Percentiles rank a stretch among this genome's conserved stretches.
These are phyloP conservation scores for Alectoris magna DNA, from an alignment of 2,797 vertebrate species.

Conservation along the genomic window DNA sequence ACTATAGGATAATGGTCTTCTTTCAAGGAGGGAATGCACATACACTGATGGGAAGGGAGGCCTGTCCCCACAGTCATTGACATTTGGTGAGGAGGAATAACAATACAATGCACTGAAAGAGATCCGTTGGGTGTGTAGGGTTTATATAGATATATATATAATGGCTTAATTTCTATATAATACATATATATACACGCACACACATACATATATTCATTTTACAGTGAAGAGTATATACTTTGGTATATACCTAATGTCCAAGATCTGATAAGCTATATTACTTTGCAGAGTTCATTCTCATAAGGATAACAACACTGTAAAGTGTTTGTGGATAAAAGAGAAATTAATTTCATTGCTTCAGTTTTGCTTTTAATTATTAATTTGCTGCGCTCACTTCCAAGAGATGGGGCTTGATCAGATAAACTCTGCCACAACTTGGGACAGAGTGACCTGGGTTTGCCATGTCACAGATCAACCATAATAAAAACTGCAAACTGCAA, in stretches of 20 bases:
- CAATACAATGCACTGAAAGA: background rate
- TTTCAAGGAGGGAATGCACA: background rate
- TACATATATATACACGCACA: background rate
- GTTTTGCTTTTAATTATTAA: background rate
- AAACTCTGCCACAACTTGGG: background rate
- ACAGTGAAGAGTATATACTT: background rate
- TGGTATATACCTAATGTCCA: background rate
- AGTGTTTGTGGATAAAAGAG: background rate
- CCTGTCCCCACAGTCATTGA: slow-evolving; percentile 5
- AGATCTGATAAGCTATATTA: background rate
- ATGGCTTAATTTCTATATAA: too few relatives aligned
- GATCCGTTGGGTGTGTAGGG: background rate
- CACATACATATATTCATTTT: background rate
- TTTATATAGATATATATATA: background rate
- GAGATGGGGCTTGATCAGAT: background rate
- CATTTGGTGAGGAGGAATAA: background rate
- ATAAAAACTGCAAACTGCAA: background rate
- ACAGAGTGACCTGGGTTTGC: background rate
- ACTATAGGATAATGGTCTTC: slow-evolving; percentile 56
- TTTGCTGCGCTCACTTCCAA: background rate
- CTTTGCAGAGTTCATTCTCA: background rate
- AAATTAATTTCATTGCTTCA: background rate
- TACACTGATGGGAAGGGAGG: slow-evolving; percentile 23
- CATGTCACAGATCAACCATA: background rate
- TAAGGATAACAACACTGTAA: background rate